Evolutionary conservation across 2,888 invertebrate genomes (phyloP).

Genomic region (Mimas tiliae): DNA sequence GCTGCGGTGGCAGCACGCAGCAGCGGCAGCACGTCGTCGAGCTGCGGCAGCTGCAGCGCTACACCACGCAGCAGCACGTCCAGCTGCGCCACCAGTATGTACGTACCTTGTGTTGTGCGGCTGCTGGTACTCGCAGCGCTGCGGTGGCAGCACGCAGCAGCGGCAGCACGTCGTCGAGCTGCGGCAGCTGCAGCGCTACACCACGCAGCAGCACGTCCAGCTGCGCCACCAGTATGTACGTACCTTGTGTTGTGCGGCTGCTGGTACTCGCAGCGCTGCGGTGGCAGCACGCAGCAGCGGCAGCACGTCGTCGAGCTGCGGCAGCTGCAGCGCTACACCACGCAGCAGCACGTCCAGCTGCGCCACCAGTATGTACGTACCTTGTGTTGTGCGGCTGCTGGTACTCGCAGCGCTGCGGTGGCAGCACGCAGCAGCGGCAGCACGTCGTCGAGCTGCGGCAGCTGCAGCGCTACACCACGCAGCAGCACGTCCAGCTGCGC

Average conservation of each 20-base stretch:
- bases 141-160: constrained; percentile 91
- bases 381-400: constrained; percentile 92
- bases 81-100: constrained; percentile 84
- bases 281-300: constrained; percentile 91
- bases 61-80: constrained; percentile 91
- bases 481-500: constrained; percentile 94
- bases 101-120: too few species aligned
- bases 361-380: constrained; percentile 74
- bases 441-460: constrained; percentile 87
- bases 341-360: constrained; percentile 95
- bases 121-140: constrained; percentile 83
- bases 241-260: too few species aligned
- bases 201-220: constrained; percentile 93
- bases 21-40: constrained; percentile 89
- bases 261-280: constrained; percentile 86
- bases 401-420: constrained; percentile 92
- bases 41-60: constrained; percentile 86
- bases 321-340: constrained; percentile 83
- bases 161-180: constrained; percentile 88
- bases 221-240: constrained; percentile 76
- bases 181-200: constrained; percentile 85
- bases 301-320: constrained; percentile 88
- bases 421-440: constrained; percentile 92
- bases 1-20: constrained; percentile 91
- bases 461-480: constrained; percentile 88